Conservation (phyloP, 2,888 invertebrate genomes). For the Agrenia bidenticulata region DNA sequence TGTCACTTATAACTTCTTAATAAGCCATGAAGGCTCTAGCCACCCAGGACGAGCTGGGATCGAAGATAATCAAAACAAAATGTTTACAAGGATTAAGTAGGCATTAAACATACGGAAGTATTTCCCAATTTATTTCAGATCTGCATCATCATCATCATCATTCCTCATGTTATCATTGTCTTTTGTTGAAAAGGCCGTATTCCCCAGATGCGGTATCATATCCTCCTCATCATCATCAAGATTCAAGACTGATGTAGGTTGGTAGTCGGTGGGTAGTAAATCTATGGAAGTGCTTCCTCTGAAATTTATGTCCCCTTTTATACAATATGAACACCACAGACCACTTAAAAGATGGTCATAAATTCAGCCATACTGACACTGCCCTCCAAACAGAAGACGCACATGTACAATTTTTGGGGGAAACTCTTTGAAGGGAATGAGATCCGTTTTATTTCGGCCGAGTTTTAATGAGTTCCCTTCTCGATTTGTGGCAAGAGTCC, state of each 20-base stretch:
- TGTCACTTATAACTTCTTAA: background rate
- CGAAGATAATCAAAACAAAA: slow-evolving; percentile 12
- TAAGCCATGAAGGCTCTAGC: background rate
- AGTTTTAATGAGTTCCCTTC: too few relatives aligned
- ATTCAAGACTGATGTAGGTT: background rate
- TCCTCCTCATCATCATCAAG: too few relatives aligned
- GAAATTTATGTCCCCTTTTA: slow-evolving; percentile 29
- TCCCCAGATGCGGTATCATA: slow-evolving; percentile 10
- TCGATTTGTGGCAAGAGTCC: too few relatives aligned
- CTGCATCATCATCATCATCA: background rate
- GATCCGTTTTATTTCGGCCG: too few relatives aligned
- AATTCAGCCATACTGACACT: slow-evolving; percentile 24
- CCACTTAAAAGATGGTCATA: slow-evolving; percentile 27
- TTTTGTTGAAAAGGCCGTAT: background rate
- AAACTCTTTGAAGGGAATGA: too few relatives aligned
- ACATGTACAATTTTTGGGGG: too few relatives aligned
- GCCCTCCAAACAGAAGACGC: background rate
- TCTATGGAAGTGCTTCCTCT: slow-evolving; percentile 11
- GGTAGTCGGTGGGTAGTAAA: slow-evolving; percentile 10
- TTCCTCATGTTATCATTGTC: background rate
- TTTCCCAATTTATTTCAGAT: too few relatives aligned
- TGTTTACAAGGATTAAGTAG: slow-evolving; percentile 14
- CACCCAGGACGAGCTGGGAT: slow-evolving; percentile 6
- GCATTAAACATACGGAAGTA: slow-evolving; percentile 14
- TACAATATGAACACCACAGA: slow-evolving; percentile 16